Evolutionary conservation across 2,797 vertebrate genomes (phyloP), one percentile per base, ranked within the genome.

Genomic region (Hydrolagus colliei): DNA sequence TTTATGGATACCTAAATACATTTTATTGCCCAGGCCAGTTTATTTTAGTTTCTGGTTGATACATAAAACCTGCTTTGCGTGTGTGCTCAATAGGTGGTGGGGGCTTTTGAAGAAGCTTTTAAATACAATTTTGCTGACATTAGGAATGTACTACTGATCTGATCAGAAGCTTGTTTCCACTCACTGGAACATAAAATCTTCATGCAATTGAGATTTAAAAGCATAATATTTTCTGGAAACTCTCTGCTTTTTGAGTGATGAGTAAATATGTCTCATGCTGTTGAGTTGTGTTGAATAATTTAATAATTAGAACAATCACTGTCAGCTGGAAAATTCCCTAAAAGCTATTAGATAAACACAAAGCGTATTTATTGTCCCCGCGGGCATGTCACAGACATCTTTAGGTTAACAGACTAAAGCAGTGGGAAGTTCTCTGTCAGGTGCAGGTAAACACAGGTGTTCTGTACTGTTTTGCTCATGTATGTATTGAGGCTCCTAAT

Each of bases 241-340:
- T 18, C 63, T 68, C 78, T 89, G 88, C 87, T 52, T 52, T 88
- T 88, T 88, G 87, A 89, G 84, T 87, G 86, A 88, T 72, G 88
- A 88, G 22, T 76, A 59, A 72, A 20, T 87, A 88, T 86, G 88
- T 91, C 90, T 88, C 76, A 86, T 86, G 73, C 72, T 86, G 86
- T 62, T 85, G 22, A 59, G 86, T 88, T 0, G 0, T 62, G n/a
- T 89, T 92, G 89, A 89, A 89, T 91, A 90, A 89, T 90, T 90
- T 89, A 88, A 86, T 90, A 92, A 91, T 90, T 88, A 93, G 91
- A 89, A 89, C 87, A 86, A 89, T 87, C 3, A 82, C 90, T 91
- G 89, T 90, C 88, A 89, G 87, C 89, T 90, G 0, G 87, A 90
- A 90, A 91, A 90, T 88, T 71, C 85, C 86, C 87, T 87, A 90